phyloP scores from a whole-genome alignment of 2,113 vertebrate species.

The Dasyornis broadbenti region DNA sequence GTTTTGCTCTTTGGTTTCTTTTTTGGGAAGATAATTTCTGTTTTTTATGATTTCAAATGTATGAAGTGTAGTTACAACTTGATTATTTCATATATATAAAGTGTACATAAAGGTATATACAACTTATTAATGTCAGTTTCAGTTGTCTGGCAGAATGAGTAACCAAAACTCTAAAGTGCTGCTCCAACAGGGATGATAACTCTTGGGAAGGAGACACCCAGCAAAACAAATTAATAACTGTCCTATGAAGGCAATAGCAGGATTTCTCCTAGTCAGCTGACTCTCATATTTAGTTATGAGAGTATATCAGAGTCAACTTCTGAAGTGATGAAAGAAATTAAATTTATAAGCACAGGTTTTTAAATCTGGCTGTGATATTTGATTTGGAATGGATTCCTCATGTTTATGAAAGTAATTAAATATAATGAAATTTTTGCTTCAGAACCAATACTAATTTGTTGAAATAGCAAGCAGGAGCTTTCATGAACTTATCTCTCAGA shows the following conservation, averaged over 20 bases:
- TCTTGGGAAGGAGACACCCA: not conserved
- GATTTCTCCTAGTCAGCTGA: not conserved
- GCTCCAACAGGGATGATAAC: not conserved
- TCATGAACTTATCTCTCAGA: not conserved
- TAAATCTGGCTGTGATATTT: not conserved
- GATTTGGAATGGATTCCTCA: not conserved
- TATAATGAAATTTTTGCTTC: not conserved
- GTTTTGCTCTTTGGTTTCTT: not conserved
- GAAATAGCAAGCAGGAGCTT: not conserved
- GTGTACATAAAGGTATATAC: not conserved
- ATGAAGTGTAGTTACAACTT: not conserved
- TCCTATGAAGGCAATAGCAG: not conserved
- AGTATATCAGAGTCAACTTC: not conserved
- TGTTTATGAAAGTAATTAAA: not conserved
- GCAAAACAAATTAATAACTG: not conserved
- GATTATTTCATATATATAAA: not conserved
- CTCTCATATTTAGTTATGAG: not conserved
- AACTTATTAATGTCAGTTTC: not conserved
- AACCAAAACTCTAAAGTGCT: not conserved
- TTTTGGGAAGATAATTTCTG: not conserved
- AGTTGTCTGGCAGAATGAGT: not conserved
- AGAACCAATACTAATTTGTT: not conserved
- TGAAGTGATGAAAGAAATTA: not conserved
- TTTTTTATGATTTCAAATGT: not conserved
- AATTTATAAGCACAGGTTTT: not conserved